These are phyloP conservation scores for Trichopoda pennipes DNA, from an alignment of 2,888 invertebrate species.

Conservation along the genomic window DNA sequence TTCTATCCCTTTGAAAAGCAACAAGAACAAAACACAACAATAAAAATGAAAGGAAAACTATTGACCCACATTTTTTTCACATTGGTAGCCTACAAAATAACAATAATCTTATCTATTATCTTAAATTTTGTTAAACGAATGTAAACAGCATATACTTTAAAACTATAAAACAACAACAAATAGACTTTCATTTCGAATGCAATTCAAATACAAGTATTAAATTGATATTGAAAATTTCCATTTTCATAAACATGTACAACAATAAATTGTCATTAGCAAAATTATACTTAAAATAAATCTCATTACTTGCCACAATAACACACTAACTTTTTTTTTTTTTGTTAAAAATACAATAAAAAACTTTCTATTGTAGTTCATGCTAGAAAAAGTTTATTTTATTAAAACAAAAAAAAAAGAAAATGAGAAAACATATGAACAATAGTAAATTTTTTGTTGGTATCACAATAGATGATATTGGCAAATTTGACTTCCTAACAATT, in stretches of 20 bases:
- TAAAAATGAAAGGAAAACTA: slow-evolving; percentile 62
- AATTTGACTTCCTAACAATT: slow-evolving; percentile 68
- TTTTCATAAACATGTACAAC: slow-evolving; percentile 74
- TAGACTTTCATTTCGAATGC: slow-evolving; percentile 64
- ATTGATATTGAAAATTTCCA: slow-evolving; percentile 70
- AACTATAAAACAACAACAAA: slow-evolving; percentile 9
- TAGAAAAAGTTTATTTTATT: background rate
- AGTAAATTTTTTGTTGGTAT: slow-evolving; percentile 14
- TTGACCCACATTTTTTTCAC: slow-evolving; percentile 43
- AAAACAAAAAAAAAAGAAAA: slow-evolving; percentile 5
- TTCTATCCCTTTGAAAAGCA: background rate
- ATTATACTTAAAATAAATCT: slow-evolving; percentile 69
- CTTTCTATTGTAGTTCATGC: slow-evolving; percentile 58
- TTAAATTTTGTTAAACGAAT: slow-evolving; percentile 55
- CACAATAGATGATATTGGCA: slow-evolving; percentile 63
- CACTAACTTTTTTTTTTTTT: slow-evolving; percentile 26
- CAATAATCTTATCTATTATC: slow-evolving; percentile 56
- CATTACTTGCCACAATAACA: slow-evolving; percentile 50
- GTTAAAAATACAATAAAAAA: slow-evolving; percentile 26
- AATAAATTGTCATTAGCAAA: slow-evolving; percentile 74
- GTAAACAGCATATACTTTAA: background rate
- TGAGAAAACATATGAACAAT: slow-evolving; percentile 26
- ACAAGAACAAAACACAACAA: slow-evolving; percentile 26
- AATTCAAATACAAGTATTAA: slow-evolving; percentile 30
- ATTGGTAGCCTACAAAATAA: slow-evolving; percentile 17